A percentile compares a stretch with the other conserved stretches of the same genome.
Conservation (phyloP, 2,113 vertebrate species). For the Melanerpes aurifrons region DNA sequence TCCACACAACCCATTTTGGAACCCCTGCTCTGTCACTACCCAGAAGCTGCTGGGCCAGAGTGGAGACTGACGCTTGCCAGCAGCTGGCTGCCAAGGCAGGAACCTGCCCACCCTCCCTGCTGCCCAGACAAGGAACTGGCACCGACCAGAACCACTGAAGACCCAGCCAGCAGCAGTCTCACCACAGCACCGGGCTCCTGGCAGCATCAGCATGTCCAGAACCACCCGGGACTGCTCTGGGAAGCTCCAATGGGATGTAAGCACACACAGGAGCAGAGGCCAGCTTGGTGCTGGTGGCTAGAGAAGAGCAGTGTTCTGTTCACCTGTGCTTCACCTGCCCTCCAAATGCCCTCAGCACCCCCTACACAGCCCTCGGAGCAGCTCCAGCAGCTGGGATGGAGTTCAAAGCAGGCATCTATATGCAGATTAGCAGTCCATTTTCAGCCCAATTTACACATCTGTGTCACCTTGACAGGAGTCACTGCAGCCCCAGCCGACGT, state of each 20-base stretch:
- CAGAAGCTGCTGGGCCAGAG: not conserved
- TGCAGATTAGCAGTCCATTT: not conserved
- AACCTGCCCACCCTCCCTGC: not conserved
- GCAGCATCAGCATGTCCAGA: not conserved
- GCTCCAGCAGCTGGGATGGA: not conserved
- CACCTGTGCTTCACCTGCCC: not conserved
- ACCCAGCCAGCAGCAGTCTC: not conserved
- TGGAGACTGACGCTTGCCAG: not conserved
- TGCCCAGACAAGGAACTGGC: not conserved
- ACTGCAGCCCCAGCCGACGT: fast-evolving
- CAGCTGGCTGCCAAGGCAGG: not conserved
- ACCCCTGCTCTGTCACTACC: fast-evolving
- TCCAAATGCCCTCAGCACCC: not conserved
- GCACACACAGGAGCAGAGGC: not conserved
- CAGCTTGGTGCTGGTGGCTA: not conserved
- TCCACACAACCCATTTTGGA: not conserved
- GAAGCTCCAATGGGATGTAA: fast-evolving
- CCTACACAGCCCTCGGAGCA: not conserved
- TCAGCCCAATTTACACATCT: not conserved
- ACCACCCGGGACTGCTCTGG: not conserved
- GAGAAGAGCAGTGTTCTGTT: not conserved
- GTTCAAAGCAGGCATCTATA: not conserved
- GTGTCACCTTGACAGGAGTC: not conserved
- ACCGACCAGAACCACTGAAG: not conserved
- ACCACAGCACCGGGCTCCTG: not conserved